Evolutionary conservation across 2,113 vertebrate species (phyloP).

Genomic region (Pungitius pungitius): DNA sequence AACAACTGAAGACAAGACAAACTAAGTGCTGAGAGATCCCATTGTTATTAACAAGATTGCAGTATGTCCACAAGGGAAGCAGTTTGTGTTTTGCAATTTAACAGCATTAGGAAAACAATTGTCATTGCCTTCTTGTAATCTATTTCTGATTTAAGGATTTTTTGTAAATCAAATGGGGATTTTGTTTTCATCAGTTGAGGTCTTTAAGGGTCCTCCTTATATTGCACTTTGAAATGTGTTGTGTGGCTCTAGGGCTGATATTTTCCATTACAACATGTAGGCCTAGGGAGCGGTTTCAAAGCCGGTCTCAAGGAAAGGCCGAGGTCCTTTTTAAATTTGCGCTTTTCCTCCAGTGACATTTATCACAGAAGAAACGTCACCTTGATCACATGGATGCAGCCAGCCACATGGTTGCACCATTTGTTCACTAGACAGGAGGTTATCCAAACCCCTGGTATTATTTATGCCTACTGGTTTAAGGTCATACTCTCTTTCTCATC

Average conservation of each 20-base stretch:
- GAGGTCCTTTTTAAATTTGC: neutral
- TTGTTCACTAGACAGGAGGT: neutral
- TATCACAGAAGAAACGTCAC: neutral
- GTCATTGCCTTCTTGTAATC: slow-evolving; percentile 41
- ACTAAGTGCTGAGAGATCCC: slow-evolving; percentile 20
- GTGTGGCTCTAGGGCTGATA: slow-evolving; percentile 36
- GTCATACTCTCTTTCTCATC: neutral
- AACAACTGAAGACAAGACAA: slow-evolving; percentile 24
- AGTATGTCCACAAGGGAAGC: slow-evolving; percentile 15
- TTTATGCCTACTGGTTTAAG: slow-evolving; percentile 2
- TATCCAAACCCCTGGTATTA: neutral
- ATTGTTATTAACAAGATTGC: slow-evolving; percentile 48
- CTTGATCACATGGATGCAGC: neutral
- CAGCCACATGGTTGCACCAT: neutral
- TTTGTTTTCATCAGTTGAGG: slow-evolving; percentile 61
- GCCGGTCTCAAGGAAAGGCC: slow-evolving; percentile 10
- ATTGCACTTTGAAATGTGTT: slow-evolving; percentile 18
- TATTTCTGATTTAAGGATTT: slow-evolving; percentile 56
- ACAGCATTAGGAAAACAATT: slow-evolving; percentile 18
- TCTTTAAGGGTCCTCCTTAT: slow-evolving; percentile 21
- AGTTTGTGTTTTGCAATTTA: slow-evolving; percentile 17
- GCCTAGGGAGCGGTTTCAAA: slow-evolving; percentile 1
- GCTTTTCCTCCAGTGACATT: slow-evolving; percentile 12
- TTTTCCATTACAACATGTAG: slow-evolving; percentile 44
- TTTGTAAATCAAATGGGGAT: slow-evolving; percentile 68